Evolutionary conservation across 2,888 invertebrate species (phyloP).

Genomic region (Euzetes globulus): DNA sequence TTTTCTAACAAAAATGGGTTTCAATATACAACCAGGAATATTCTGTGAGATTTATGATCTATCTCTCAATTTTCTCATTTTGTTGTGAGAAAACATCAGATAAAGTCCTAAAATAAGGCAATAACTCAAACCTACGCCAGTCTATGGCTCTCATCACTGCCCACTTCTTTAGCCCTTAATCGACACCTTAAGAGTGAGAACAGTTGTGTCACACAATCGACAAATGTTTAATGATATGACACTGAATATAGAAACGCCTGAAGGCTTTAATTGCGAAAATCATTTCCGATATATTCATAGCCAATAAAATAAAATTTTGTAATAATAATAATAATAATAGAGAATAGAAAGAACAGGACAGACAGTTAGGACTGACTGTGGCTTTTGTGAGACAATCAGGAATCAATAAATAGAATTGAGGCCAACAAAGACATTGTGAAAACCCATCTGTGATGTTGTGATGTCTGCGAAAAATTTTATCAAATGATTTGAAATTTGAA

Average conservation of each 20-base stretch:
- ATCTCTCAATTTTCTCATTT: not conserved
- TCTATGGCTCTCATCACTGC: not conserved
- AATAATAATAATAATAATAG: not conserved
- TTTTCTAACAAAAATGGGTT: not conserved
- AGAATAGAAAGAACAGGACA: not conserved
- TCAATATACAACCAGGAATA: not conserved
- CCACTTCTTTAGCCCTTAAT: not conserved
- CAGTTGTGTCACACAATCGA: slow-evolving; percentile 23
- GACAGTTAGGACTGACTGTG: not conserved
- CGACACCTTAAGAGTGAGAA: slow-evolving; percentile 9
- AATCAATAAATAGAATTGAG: slow-evolving; percentile 6
- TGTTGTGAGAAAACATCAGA: not conserved
- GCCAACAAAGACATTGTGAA: not conserved
- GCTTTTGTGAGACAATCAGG: not conserved
- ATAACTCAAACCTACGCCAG: slow-evolving; percentile 23
- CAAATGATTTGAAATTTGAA: slow-evolving; percentile 12
- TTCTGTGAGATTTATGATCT: not conserved
- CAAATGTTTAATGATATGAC: not conserved
- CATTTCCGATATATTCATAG: not conserved
- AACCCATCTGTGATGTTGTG: slow-evolving; percentile 15
- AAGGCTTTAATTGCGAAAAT: not conserved
- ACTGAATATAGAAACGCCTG: not conserved
- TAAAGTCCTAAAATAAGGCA: not conserved
- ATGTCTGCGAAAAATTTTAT: not conserved
- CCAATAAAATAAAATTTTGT: too few relatives aligned